Conservation (phyloP, 2,888 invertebrate species). For the Lumbricus terrestris region DNA sequence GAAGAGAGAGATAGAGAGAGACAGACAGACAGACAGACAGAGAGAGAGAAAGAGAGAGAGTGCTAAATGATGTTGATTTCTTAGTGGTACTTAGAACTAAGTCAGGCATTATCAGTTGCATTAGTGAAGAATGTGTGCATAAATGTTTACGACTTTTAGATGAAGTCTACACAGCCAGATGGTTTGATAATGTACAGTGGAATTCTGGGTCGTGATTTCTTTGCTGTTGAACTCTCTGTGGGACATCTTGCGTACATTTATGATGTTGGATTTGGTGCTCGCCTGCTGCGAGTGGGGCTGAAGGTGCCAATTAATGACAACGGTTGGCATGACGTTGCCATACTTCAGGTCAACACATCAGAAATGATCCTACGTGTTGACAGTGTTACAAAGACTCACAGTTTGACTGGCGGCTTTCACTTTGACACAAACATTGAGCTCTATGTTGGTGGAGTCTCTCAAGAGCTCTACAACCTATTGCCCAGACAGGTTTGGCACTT, state of each 20-base stretch:
- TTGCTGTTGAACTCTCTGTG: slow-evolving; percentile 84
- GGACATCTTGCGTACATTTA: slow-evolving; percentile 89
- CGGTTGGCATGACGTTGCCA: slow-evolving; percentile 20
- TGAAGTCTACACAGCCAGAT: slow-evolving; percentile 84
- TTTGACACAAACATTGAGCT: slow-evolving; percentile 10
- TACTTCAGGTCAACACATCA: slow-evolving; percentile 11
- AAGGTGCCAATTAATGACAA: slow-evolving; percentile 20
- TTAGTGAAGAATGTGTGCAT: too few relatives aligned
- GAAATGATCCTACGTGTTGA: slow-evolving; percentile 16
- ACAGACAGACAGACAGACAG: too few relatives aligned
- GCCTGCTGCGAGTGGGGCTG: slow-evolving; percentile 68
- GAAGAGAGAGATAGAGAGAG: too few relatives aligned
- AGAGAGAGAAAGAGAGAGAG: too few relatives aligned
- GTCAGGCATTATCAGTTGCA: too few relatives aligned
- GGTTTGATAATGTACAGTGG: slow-evolving; percentile 78
- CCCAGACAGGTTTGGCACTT: slow-evolving; percentile 11
- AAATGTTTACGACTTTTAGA: slow-evolving; percentile 61
- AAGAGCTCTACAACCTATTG: slow-evolving; percentile 14
- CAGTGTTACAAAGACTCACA: slow-evolving; percentile 15
- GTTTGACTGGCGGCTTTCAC: background rate
- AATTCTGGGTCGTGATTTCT: slow-evolving; percentile 72
- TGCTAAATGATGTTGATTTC: too few relatives aligned
- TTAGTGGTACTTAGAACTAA: too few relatives aligned
- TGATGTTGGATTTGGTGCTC: slow-evolving; percentile 85
- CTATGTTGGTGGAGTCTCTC: slow-evolving; percentile 19